Evolutionary conservation across 2,113 vertebrate genomes (phyloP), one percentile per base, ranked within the genome.

Genomic region (Oncorhynchus masou): DNA sequence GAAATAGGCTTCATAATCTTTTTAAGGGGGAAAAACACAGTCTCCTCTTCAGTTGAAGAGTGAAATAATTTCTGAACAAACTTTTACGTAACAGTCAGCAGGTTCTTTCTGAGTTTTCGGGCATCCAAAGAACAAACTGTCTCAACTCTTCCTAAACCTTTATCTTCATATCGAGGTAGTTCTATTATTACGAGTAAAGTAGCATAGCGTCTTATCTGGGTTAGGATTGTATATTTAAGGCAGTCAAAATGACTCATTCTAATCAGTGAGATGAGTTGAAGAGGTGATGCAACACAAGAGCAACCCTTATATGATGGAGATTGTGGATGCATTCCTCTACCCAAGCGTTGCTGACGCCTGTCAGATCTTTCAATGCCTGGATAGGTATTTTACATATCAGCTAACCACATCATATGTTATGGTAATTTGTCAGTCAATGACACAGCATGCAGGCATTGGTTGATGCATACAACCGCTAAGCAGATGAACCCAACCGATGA

Each of bases 211-310:
- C 76, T 88, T 80, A 85, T 85, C 84, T 19, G 75, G 74, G 81
- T 79, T 80, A 85, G 74, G 29, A 76, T 79, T 81, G 76, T 74
- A 49, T 76, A 85, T 71, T 65, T 73, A 60, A 3, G 19, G 68
- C 66, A 2, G 86, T 81, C 88, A 89, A 81, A 86, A 81, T 29
- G 25, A 72, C 77, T 87, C 78, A 82, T 83, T 84, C 74, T 75
- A 75, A 85, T 68, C 67, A 34, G 51, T 54, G n/a, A 72, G 79
- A 84, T 85, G 85, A 86, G 84, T 86, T 83, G 82, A 84, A 81
- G 70, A 82, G 76, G 78, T 92, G 91, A 91, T 83, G 91, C 81
- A 92, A 92, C 39, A 73, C 13, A 73, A 68, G 5, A 81, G 90
- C 81, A 92, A 90, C 84, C 68, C 66, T 29, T 19, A 6, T 68